Percentiles rank a stretch among this genome's conserved stretches.
These are phyloP conservation scores for Panulirus ornatus DNA, from an alignment of 1,140 invertebrate genomes.

Conservation along the genomic window DNA sequence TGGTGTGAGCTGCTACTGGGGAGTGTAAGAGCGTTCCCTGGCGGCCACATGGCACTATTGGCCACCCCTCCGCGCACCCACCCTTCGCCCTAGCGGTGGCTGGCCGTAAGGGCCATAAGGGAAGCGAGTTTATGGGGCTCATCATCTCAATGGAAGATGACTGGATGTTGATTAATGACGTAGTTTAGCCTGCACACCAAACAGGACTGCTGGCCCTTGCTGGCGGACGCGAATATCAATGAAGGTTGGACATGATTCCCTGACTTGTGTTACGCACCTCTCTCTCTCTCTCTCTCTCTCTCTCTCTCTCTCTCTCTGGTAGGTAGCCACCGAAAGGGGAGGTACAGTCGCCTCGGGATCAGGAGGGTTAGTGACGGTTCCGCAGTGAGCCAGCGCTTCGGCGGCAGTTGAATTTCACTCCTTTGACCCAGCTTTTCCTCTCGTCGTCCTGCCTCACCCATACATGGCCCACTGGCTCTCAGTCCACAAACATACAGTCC, in stretches of 20 bases:
- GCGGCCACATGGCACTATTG: constrained; percentile 4
- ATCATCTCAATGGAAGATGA: constrained; percentile 58
- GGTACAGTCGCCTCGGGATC: too few species aligned
- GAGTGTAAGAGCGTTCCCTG: constrained; percentile 13
- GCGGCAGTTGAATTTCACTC: too few species aligned
- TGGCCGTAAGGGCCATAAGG: constrained; percentile 16
- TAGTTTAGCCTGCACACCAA: constrained; percentile 57
- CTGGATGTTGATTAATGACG: constrained; percentile 64
- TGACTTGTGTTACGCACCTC: background rate
- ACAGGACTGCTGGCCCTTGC: constrained; percentile 29
- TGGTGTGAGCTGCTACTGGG: constrained; percentile 48
- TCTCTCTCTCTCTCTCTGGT: background rate
- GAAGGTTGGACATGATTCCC: constrained; percentile 10
- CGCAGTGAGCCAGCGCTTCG: too few species aligned
- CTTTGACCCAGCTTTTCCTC: too few species aligned
- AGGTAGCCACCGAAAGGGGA: too few species aligned
- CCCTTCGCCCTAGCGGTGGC: background rate
- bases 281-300: background rate
- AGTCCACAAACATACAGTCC: too few species aligned
- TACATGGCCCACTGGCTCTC: too few species aligned
- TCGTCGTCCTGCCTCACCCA: too few species aligned
- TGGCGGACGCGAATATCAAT: constrained; percentile 35
- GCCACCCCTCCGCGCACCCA: background rate
- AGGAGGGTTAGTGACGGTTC: too few species aligned
- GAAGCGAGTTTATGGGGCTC: background rate